phyloP scores from a whole-genome alignment of 2,113 vertebrate species.

The Calypte anna region DNA sequence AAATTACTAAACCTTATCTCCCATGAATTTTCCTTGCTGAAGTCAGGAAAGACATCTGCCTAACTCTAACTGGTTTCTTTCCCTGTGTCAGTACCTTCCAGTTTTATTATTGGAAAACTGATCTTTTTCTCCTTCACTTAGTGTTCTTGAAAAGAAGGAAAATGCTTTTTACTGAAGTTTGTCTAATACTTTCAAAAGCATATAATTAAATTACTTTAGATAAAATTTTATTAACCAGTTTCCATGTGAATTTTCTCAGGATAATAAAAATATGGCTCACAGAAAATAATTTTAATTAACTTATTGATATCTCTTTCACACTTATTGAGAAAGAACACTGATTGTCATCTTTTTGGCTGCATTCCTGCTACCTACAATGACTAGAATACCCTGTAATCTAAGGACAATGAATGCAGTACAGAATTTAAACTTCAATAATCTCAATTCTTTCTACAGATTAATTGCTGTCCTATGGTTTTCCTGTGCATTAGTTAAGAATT shows the following conservation, averaged over 20 bases:
- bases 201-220: neutral
- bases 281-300: conserved; percentile 21
- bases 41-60: neutral
- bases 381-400: neutral
- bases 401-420: neutral
- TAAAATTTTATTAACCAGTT: neutral
- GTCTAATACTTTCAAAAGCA: neutral
- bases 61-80: neutral
- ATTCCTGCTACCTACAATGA: neutral
- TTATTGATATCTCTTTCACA: neutral
- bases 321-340: conserved; percentile 6
- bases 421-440: neutral
- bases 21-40: neutral
- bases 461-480: neutral
- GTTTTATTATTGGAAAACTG: neutral
- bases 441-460: neutral
- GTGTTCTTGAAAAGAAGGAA: neutral
- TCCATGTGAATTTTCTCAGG: neutral
- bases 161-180: neutral
- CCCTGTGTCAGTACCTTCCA: neutral
- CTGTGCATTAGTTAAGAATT: neutral
- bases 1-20: neutral
- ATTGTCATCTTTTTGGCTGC: neutral
- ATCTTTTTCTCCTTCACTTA: neutral
- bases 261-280: neutral